Evolutionary conservation across 2,888 invertebrate species (phyloP).

Genomic region (Chydorus sphaericus): DNA sequence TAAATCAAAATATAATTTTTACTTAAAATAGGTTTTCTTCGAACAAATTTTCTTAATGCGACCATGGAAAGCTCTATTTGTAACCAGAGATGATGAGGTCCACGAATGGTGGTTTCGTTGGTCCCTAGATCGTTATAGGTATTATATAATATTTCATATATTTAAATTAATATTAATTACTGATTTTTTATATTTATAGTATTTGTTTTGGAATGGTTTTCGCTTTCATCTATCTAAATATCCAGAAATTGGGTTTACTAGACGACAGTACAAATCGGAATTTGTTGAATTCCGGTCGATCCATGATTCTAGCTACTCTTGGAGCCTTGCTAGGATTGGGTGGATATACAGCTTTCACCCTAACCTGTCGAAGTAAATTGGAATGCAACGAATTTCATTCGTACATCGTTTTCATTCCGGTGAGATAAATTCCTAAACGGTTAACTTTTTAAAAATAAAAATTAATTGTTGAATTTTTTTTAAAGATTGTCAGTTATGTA

Average conservation of each 20-base stretch:
- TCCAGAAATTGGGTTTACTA: slow-evolving; percentile 59
- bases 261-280: slow-evolving; percentile 72
- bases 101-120: slow-evolving; percentile 67
- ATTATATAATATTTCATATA: too few species aligned
- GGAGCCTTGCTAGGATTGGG: slow-evolving; percentile 57
- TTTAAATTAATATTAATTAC: not conserved
- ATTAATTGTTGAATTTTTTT: too few species aligned
- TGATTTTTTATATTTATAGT: too few species aligned
- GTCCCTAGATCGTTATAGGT: slow-evolving; percentile 69
- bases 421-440: too few species aligned
- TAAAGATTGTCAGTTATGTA: slow-evolving; percentile 67
- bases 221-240: slow-evolving; percentile 61
- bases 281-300: slow-evolving; percentile 54
- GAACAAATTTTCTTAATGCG: slow-evolving; percentile 88
- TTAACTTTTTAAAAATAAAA: too few species aligned
- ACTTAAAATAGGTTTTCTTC: slow-evolving; percentile 85
- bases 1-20: not conserved
- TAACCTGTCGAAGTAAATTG: slow-evolving; percentile 64
- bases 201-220: slow-evolving; percentile 79
- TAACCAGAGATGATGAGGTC: slow-evolving; percentile 87
- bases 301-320: slow-evolving; percentile 49
- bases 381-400: slow-evolving; percentile 92
- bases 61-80: slow-evolving; percentile 90
- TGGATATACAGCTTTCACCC: slow-evolving; percentile 66
- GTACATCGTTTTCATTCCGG: slow-evolving; percentile 77